Evolutionary conservation across 23 tunicate genomes (phyloP), one percentile per base, ranked within the genome.

Genomic region (Styela plicata): DNA sequence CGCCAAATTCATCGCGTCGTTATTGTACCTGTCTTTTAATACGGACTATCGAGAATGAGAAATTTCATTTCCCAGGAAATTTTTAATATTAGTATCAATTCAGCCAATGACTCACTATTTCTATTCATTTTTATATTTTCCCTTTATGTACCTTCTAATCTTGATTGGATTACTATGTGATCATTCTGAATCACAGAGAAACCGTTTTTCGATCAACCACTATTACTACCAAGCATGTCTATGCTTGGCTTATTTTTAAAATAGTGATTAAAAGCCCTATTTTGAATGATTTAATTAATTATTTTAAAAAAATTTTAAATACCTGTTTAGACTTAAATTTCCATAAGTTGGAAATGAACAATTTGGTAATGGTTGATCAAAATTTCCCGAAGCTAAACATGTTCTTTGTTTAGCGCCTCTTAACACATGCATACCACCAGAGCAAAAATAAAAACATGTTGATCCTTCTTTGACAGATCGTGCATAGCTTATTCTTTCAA

Each of bases 331-430:
- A 18, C 57, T 23, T 62, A 63, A 63, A 63, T 22, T 63, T 63
- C 74, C 32, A 3, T 33, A 77, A 65, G 74, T 36, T 24, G 94
- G 94, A 36, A 89, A 78, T 31, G 35, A 2, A 33, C 94, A 89
- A 3, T 52, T 63, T 2, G 85, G 94, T 13, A 61, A n/a, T 23
- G 83, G 71, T 44, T 63, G 73, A 69, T 79, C 80, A 70, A 90
- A 85, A 20, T 28, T 32, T 1, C 83, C 83, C 31, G 63, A 34
- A 17, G 78, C 36, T 31, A 53, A 16, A 62, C 96, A 90, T 25
- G 83, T 82, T 68, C 96, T 82, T 2, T 34, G 18, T 10, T 73
- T 34, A 27, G 77, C 2, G 3, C 44, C 64, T 7, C 10, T 44
- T 13, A 44, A 44, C 24, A 22, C 37, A 2, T 44, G 64, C 66